These are phyloP conservation scores for Panthera tigris DNA, from an alignment of 2,113 vertebrate species.

Conservation along the genomic window DNA sequence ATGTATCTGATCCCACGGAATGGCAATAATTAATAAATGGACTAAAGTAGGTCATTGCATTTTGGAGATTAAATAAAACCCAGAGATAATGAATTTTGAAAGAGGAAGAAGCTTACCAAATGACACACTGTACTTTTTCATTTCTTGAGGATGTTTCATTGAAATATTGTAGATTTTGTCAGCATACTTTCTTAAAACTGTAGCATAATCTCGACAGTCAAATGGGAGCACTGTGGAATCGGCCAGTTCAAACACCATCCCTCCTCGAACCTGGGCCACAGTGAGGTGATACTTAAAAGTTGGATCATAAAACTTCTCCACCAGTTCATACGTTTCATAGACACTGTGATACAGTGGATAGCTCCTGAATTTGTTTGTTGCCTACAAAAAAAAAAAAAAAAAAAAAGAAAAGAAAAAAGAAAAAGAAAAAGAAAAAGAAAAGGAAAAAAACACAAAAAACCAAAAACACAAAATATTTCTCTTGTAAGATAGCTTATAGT, in stretches of 20 bases:
- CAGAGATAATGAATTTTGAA: not conserved
- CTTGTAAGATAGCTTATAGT: constrained; percentile 6
- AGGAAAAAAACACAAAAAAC: not conserved
- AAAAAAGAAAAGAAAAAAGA: not conserved
- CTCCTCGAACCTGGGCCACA: constrained; percentile 93
- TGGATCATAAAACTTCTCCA: constrained; percentile 95
- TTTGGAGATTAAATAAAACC: not conserved
- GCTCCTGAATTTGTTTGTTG: constrained; percentile 89
- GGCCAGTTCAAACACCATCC: constrained; percentile 91
- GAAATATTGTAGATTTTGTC: constrained; percentile 87
- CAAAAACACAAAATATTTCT: not conserved
- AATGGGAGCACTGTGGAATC: constrained; percentile 91
- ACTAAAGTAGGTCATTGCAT: not conserved
- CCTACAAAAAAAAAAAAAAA: constrained; percentile 81
- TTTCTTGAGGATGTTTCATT: constrained; percentile 82
- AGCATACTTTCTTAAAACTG: constrained; percentile 87
- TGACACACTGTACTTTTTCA: constrained; percentile 86
- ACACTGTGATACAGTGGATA: constrained; percentile 97
- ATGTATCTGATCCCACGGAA: not conserved
- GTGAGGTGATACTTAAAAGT: constrained; percentile 90
- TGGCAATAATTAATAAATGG: not conserved
- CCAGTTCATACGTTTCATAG: constrained; percentile 95
- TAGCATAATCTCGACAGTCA: constrained; percentile 90
- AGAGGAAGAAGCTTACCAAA: constrained; percentile 87
- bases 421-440: not conserved